These are phyloP conservation scores for Rhadinocentrus ornatus DNA, from an alignment of 2,797 vertebrate genomes.

Conservation along the genomic window DNA sequence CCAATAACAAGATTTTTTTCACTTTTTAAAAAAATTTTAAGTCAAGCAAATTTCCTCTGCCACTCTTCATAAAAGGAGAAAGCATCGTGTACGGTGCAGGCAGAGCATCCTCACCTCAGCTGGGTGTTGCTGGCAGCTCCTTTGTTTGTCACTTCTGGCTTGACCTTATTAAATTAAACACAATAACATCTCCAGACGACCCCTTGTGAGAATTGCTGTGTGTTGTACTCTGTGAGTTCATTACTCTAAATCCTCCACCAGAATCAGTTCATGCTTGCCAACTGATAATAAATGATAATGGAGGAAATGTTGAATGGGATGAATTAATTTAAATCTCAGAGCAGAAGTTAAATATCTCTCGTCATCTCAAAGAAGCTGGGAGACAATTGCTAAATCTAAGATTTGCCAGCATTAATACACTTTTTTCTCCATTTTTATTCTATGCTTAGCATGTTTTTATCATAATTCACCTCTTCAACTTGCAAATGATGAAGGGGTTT, in stretches of 20 bases:
- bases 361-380: slow-evolving; percentile 34
- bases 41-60: slow-evolving; percentile 53
- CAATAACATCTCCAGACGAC: slow-evolving; percentile 64
- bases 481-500: slow-evolving; percentile 2
- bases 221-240: slow-evolving; percentile 67
- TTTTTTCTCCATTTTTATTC: background rate
- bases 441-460: background rate
- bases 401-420: background rate
- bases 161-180: slow-evolving; percentile 81
- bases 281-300: slow-evolving; percentile 62
- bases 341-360: slow-evolving; percentile 48
- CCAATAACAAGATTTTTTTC: slow-evolving; percentile 77
- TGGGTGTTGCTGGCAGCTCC: slow-evolving; percentile 33
- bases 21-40: slow-evolving; percentile 39
- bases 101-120: slow-evolving; percentile 56
- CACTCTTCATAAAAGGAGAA: slow-evolving; percentile 48
- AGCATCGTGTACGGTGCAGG: slow-evolving; percentile 32
- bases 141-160: slow-evolving; percentile 70
- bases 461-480: background rate
- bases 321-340: slow-evolving; percentile 71
- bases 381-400: slow-evolving; percentile 6
- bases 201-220: slow-evolving; percentile 62
- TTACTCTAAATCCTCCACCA: slow-evolving; percentile 73
- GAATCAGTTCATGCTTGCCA: slow-evolving; percentile 62
- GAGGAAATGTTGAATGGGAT: slow-evolving; percentile 46